Base-by-base conservation (phyloP, 2,113 vertebrate species). In the Phycodurus eques region DNA sequence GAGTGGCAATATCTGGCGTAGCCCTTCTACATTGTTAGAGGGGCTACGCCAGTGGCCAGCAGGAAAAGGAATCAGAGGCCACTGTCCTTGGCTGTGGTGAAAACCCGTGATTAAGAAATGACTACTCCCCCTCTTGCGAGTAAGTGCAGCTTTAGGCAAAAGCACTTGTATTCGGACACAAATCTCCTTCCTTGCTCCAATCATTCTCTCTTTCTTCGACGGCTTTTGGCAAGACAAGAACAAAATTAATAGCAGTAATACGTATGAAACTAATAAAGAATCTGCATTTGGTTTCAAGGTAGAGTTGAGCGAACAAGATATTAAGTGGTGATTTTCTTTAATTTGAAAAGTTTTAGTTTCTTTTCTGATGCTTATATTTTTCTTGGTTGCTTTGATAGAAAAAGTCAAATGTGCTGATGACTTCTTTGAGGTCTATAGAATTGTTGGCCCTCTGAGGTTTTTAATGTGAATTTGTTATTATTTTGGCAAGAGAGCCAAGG, bases 101-200 rank as follows among this genome's bases (percentile, higher is more conserved):
- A 94, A 78, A 93, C 89, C 90, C 90, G 82, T 90, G 92, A 94
- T 95, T 94, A 94, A 94, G 94, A 93, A 91, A 91, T 88, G 88
- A 85, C 93, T 92, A 76, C 87, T 88, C 76, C 82, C 92, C 90
- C 56, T 60, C 57, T 17, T 33, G 3, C 60, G 47, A 53, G 19
- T n/a, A 73, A 56, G n/a, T 31, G 70, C 69, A 51, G 53, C 39
- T 1, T 19, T 39, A 62, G 60, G 51, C 51, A 53, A 53, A 53
- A 20, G 0, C 59, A 0, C 57, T 71, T 49, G 12, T 35, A 61
- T 66, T 63, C 46, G 33, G 39, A 74, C 59, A 49, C 67, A 65
- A n/a, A n/a, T 70, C 70, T 57, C 54, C 35, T 6, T 51, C 51
- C 20, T 20, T 20, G 10, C 47, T 54, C 46, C 8, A 20, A 42